Evolutionary conservation across 2,888 invertebrate species (phyloP).

Genomic region (Hipparchia semele): DNA sequence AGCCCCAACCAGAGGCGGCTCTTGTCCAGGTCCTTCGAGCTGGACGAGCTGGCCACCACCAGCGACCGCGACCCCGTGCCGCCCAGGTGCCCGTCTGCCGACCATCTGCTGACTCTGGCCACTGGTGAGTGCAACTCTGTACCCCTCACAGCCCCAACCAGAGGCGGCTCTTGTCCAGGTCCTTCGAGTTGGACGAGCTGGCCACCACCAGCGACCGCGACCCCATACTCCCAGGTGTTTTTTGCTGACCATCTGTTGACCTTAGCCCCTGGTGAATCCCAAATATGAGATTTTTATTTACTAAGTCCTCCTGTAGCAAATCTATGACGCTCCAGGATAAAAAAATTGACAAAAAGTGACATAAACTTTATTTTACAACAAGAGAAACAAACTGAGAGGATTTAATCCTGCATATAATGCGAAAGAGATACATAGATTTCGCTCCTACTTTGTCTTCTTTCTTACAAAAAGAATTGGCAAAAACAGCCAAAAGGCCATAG

Average conservation of each 20-base stretch:
- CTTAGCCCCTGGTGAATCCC: slow-evolving; percentile 44
- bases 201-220: slow-evolving; percentile 48
- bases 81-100: slow-evolving; percentile 73
- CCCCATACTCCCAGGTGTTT: slow-evolving; percentile 63
- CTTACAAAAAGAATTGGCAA: no score
- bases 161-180: slow-evolving; percentile 65
- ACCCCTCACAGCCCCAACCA: slow-evolving; percentile 56
- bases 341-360: no score
- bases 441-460: no score
- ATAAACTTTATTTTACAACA: no score
- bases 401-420: no score
- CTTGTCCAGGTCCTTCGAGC: slow-evolving; percentile 70
- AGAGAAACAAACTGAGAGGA: no score
- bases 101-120: slow-evolving; percentile 63
- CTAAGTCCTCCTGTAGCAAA: no score
- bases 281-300: no score
- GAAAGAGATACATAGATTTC: no score
- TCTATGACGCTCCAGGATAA: no score
- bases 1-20: slow-evolving; percentile 59
- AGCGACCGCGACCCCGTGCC: slow-evolving; percentile 53
- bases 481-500: no score
- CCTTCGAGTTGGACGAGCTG: slow-evolving; percentile 71
- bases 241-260: slow-evolving; percentile 71
- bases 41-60: slow-evolving; percentile 60
- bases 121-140: slow-evolving; percentile 30